These are phyloP conservation scores for Acomys russatus DNA, from an alignment of 2,797 vertebrate genomes.

Conservation along the genomic window DNA sequence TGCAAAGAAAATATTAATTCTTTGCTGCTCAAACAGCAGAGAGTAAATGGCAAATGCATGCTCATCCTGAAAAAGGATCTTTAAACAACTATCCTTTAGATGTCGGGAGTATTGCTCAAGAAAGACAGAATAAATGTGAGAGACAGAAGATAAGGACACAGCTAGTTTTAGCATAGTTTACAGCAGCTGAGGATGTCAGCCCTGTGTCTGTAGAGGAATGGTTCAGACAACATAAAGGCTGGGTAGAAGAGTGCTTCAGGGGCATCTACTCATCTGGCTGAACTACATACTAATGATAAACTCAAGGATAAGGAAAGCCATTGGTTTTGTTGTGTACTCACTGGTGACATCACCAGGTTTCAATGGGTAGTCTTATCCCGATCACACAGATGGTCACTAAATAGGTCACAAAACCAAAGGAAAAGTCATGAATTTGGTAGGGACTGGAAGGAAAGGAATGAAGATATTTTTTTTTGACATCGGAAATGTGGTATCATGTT, in stretches of 20 bases:
- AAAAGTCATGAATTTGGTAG: neutral
- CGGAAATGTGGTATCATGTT: neutral
- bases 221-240: neutral
- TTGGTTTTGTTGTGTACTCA: neutral
- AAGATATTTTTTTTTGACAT: neutral
- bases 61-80: neutral
- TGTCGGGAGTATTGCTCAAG: neutral
- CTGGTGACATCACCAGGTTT: neutral
- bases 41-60: neutral
- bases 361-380: neutral
- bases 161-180: neutral
- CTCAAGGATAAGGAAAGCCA: neutral
- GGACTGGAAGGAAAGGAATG: neutral
- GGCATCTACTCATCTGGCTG: neutral
- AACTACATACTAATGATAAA: neutral
- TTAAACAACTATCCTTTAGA: neutral
- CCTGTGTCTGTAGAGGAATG: neutral
- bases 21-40: neutral
- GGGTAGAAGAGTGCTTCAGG: neutral
- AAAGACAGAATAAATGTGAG: neutral
- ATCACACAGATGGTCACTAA: neutral
- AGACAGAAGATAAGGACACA: neutral
- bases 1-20: neutral
- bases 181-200: neutral
- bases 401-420: neutral